These are phyloP conservation scores for Rousettus madagascariensis DNA, from an alignment of 2,797 vertebrate species.

Conservation along the genomic window DNA sequence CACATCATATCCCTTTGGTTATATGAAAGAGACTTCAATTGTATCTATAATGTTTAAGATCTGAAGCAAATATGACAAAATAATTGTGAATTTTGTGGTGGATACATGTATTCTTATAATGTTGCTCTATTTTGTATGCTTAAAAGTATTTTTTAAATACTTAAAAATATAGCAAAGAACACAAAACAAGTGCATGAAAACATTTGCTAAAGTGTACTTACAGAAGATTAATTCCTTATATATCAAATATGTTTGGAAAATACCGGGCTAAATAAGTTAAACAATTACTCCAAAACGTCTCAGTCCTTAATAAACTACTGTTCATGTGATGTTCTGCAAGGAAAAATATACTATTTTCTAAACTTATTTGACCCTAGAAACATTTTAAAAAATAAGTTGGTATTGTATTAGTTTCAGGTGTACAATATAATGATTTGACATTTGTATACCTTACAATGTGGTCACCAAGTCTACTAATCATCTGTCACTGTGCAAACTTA, in stretches of 20 bases:
- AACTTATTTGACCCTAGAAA: constrained; percentile 6
- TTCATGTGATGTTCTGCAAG: not conserved
- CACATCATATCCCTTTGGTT: not conserved
- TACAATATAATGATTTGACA: no score
- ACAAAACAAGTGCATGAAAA: not conserved
- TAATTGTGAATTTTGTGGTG: not conserved
- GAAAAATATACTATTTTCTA: not conserved
- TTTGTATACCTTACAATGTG: no score
- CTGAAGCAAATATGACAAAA: not conserved
- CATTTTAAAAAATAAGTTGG: not conserved
- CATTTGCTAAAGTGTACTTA: not conserved
- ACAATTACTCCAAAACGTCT: constrained; percentile 17
- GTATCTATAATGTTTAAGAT: not conserved
- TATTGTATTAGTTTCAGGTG: no score
- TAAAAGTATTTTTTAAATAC: not conserved
- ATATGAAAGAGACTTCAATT: not conserved
- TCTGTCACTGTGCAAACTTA: no score
- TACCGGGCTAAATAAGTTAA: constrained; percentile 18
- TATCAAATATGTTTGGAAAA: constrained; percentile 24
- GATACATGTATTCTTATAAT: not conserved
- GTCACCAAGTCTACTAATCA: no score
- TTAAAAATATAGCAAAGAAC: not conserved
- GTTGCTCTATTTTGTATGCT: not conserved
- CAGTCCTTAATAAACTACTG: constrained; percentile 14
- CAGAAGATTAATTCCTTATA: constrained; percentile 35